These are phyloP conservation scores for Oncorhynchus keta DNA, from an alignment of 2,113 vertebrate genomes.

Conservation along the genomic window DNA sequence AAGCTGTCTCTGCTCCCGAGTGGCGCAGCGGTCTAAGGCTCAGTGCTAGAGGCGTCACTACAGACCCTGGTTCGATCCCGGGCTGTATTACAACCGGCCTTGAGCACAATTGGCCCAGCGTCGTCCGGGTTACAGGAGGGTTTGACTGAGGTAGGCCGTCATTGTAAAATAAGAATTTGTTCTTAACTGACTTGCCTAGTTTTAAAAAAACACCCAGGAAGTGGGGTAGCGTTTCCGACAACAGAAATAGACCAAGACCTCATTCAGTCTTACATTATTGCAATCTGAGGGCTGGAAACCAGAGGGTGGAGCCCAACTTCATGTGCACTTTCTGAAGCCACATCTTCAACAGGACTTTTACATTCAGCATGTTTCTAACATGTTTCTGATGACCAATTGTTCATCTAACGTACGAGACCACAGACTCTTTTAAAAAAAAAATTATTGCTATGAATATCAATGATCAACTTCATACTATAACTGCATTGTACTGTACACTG, in stretches of 20 bases:
- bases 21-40: too few relatives aligned
- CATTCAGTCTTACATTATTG: conserved; percentile 1
- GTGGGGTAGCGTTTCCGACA: not conserved
- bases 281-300: conserved; percentile 32
- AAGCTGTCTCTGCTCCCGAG: not conserved
- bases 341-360: not conserved
- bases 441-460: conserved; percentile 11
- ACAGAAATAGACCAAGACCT: conserved; percentile 22
- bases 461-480: not conserved
- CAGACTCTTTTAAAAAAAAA: too few relatives aligned
- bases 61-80: too few relatives aligned
- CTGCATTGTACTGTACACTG: conserved; percentile 4
- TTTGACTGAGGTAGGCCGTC: too few relatives aligned
- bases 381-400: not conserved
- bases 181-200: too few relatives aligned
- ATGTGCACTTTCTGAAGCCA: not conserved
- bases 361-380: not conserved
- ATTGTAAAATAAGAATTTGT: too few relatives aligned
- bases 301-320: too few relatives aligned
- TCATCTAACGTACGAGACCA: not conserved
- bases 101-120: too few relatives aligned
- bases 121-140: too few relatives aligned
- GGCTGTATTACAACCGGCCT: too few relatives aligned
- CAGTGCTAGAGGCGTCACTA: too few relatives aligned
- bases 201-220: conserved; percentile 28